Base-by-base conservation (phyloP, 2,797 vertebrate species). In the Sitta carolinensis region DNA sequence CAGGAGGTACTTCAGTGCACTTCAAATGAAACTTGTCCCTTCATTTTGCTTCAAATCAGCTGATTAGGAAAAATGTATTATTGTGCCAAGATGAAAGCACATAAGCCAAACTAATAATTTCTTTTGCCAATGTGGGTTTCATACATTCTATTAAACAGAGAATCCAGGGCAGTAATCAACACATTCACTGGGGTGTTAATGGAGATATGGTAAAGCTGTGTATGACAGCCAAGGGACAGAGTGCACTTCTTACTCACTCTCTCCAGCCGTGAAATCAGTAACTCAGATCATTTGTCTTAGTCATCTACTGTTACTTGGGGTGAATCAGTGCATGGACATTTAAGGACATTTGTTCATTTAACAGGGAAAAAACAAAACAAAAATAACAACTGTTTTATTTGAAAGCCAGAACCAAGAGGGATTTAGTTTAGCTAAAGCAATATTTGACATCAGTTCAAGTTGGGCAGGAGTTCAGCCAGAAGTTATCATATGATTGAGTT, bases 401-500 rank as follows among this genome's bases (percentile, higher is more conserved):
- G 82, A 95, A 95, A 92, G 84, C 69, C 59, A 87, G 48, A 36
- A 87, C 69, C 34, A 55, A 89, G 32, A 63, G 73, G 93, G n/a
- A 93, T 59, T 91, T 78, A 61, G 50, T 70, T 94, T 67, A 89
- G 57, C 73, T 93, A 93, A 92, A 93, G 66, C 13, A 91, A 30
- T 50, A 50, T 94, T 96, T 97, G 93, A 93, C 57, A 91, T 23
- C 55, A 57, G 38, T 84, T 95, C 93, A 93, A 93, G 40, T 59
- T 92, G 91, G 91, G 48, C 72, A 92, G 76, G 51, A 93, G 94
- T 95, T 96, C 95, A 96, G 84, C 95, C 95, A 97, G 83, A 95
- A 96, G 89, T 97, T 97, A 95, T 95, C 95, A 96, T 89, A 97
- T 96, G 95, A 96, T 91, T 96, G 93, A 32, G 93, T 90, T 94